Percentiles rank a stretch among this genome's conserved stretches.
These are phyloP conservation scores for Sclerodermus sp. DNA, from an alignment of 2,888 invertebrate species.

Conservation along the genomic window DNA sequence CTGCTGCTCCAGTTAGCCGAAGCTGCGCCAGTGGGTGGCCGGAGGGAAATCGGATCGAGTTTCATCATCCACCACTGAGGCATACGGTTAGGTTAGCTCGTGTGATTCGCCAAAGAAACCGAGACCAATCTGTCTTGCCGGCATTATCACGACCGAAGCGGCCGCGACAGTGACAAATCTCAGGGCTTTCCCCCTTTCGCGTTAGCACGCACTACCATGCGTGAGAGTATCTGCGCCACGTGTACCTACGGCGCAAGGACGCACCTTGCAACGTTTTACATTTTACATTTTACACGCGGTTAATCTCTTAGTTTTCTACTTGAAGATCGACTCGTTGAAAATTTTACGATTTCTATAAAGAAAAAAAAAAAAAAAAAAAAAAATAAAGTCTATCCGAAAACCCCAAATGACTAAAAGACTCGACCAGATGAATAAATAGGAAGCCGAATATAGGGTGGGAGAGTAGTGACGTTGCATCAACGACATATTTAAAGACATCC, in stretches of 20 bases:
- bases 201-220: constrained; percentile 11
- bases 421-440: too few relatives aligned
- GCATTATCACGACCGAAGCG: constrained; percentile 27
- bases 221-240: background rate
- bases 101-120: constrained; percentile 23
- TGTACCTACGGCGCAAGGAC: constrained; percentile 3
- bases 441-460: too few relatives aligned
- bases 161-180: constrained; percentile 36
- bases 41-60: constrained; percentile 9
- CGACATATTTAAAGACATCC: too few relatives aligned
- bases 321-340: too few relatives aligned
- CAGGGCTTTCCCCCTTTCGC: constrained; percentile 15
- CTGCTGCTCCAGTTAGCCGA: background rate
- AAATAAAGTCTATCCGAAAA: too few relatives aligned
- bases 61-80: constrained; percentile 1
- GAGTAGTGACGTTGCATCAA: too few relatives aligned
- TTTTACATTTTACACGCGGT: too few relatives aligned
- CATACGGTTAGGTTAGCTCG: constrained; percentile 1
- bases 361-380: too few relatives aligned
- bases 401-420: too few relatives aligned
- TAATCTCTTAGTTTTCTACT: too few relatives aligned
- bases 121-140: constrained; percentile 37
- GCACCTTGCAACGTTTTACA: too few relatives aligned
- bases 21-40: background rate
- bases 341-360: too few relatives aligned